Evolutionary conservation across 2,113 vertebrate species (phyloP), one percentile per base, ranked within the genome.

Genomic region (Acanthochromis polyacanthus): DNA sequence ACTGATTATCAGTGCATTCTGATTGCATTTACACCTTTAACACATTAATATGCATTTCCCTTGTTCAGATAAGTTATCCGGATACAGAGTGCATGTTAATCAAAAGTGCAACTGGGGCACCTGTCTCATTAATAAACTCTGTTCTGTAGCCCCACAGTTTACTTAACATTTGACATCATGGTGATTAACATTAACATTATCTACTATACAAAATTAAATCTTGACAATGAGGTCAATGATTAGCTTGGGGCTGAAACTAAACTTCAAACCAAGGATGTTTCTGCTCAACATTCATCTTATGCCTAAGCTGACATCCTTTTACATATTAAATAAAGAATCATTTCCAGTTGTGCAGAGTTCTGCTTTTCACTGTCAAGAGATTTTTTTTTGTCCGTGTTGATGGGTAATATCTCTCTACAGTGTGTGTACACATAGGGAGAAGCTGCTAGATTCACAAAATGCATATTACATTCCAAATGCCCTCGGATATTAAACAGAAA

Each of bases 401-500:
- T 51, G 74, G 20, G 22, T 75, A 1, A 62, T 53, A 38, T 64
- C 51, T 65, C 17, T 74, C 23, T 38, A 52, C 9, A 20, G 2
- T 45, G 5, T 38, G 55, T 45, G 48, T n/a, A 61, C 59, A 50
- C 30, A 53, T 3, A 38, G 16, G n/a, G 22, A 51, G 10, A 63
- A 22, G 14, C 40, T 38, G 36, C 2, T 22, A 1, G 38, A 14
- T 53, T 22, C 51, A 62, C 28, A 1, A 22, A 70, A 71, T 5
- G 2, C 20, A 45, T 60, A 38, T 28, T 23, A 46, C 11, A 23
- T 40, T 63, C 25, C 16, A 19, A 59, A 63, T 46, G 51, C 43
- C 15, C 11, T 52, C n/a, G n/a, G 4, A 59, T 46, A 51, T 48
- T 65, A 65, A 56, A 58, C 23, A 48, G 23, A 64, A 72, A 67